phyloP scores from a whole-genome alignment of 2,888 invertebrate genomes.

The Megalurothrips usitatus region DNA sequence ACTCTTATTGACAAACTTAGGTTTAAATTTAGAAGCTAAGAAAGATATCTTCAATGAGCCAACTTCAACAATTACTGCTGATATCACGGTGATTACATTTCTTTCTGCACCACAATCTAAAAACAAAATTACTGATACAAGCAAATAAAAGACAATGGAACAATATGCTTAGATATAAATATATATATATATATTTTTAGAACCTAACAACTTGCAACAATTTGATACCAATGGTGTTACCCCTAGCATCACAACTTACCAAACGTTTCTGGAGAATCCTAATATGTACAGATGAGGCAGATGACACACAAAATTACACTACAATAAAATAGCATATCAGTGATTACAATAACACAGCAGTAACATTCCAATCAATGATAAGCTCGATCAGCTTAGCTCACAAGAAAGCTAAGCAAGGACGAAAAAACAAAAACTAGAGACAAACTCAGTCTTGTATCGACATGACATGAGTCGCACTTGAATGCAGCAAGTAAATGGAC shows the following conservation, averaged over 20 bases:
- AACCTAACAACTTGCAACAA: conserved; percentile 20
- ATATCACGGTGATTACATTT: conserved; percentile 16
- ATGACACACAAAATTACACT: not conserved
- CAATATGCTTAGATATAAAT: conserved; percentile 21
- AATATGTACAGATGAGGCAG: conserved; percentile 8
- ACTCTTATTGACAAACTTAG: not conserved
- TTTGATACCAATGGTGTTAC: conserved; percentile 7
- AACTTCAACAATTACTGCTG: conserved; percentile 8
- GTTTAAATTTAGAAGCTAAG: not conserved
- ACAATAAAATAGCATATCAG: not conserved
- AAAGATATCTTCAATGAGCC: not conserved
- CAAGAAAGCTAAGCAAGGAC: not conserved
- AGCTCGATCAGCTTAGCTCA: not conserved
- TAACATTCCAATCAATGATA: not conserved
- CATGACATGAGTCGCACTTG: not conserved
- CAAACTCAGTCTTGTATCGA: not conserved
- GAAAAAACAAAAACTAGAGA: not conserved
- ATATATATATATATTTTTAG: conserved; percentile 14
- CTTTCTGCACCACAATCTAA: conserved; percentile 17
- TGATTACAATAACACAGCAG: not conserved
- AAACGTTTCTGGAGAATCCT: not conserved
- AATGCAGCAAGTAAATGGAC: not conserved
- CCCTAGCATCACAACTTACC: conserved; percentile 16
- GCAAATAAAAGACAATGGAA: conserved; percentile 22
- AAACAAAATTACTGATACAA: not conserved